Percentiles rank a stretch among this genome's conserved stretches.
phyloP scores from a whole-genome alignment of 2,113 vertebrate genomes.

The Malurus melanocephalus region DNA sequence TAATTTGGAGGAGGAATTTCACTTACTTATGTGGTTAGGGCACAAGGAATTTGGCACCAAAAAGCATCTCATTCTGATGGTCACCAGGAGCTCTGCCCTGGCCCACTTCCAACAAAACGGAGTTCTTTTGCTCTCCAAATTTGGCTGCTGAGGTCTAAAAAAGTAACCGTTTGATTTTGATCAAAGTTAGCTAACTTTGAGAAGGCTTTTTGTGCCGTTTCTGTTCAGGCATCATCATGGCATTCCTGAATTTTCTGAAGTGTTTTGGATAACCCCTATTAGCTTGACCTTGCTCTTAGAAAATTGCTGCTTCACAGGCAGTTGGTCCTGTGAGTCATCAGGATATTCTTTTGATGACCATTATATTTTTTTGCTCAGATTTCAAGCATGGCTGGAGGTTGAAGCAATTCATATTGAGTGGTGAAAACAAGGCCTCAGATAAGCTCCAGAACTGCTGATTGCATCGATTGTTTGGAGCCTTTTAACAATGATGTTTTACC shows the following conservation, averaged over 20 bases:
- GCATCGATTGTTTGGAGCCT: constrained; percentile 22
- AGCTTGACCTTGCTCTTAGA: neutral
- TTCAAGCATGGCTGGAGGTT: neutral
- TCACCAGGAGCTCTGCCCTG: neutral
- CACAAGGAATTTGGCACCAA: neutral
- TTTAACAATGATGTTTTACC: constrained; percentile 17
- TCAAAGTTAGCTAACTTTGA: neutral
- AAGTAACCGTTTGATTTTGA: neutral
- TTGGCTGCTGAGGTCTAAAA: neutral
- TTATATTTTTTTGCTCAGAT: neutral
- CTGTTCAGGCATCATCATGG: rapidly evolving
- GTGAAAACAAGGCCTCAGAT: neutral
- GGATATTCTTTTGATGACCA: neutral
- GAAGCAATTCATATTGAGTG: neutral
- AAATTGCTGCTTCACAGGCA: neutral
- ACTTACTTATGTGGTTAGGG: rapidly evolving
- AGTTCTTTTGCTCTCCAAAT: neutral
- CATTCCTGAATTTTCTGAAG: neutral
- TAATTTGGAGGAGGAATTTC: neutral
- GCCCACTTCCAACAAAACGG: rapidly evolving
- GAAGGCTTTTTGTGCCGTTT: neutral
- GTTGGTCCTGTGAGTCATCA: neutral
- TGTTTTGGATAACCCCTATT: neutral
- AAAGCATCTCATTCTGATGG: neutral
- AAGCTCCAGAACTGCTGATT: neutral